phyloP scores from a whole-genome alignment of 2,797 vertebrate species.

The Phataginus tricuspis region DNA sequence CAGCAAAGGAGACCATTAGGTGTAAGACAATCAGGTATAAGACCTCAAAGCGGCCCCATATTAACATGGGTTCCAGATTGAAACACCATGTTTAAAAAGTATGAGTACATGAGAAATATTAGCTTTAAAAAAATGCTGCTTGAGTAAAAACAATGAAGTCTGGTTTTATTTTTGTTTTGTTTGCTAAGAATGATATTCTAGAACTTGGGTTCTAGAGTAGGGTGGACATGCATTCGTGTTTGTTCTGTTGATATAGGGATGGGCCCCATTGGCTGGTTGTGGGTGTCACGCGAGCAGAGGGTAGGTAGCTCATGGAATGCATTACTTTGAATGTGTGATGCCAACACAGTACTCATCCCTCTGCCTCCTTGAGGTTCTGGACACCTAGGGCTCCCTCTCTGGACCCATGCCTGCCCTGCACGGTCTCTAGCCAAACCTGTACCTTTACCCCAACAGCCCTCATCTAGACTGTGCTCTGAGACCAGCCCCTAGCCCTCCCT shows the following conservation, averaged over 20 bases:
- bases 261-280: background rate
- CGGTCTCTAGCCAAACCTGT: background rate
- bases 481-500: background rate
- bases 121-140: background rate
- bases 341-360: too few relatives aligned
- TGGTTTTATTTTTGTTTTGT: background rate
- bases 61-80: background rate
- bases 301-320: background rate
- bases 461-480: background rate
- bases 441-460: background rate
- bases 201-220: background rate
- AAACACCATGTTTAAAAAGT: background rate
- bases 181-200: slow-evolving; percentile 29
- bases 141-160: slow-evolving; percentile 41
- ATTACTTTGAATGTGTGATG: background rate
- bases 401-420: background rate
- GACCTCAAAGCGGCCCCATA: background rate
- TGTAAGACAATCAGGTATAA: background rate
- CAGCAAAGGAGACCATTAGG: background rate
- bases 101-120: background rate
- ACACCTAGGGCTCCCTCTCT: background rate
- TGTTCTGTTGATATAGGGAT: background rate
- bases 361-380: background rate
- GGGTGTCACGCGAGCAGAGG: background rate
- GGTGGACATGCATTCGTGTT: background rate